Base-by-base conservation (phyloP, 1,140 invertebrate species). In the Zaprionus tsacasi region DNA sequence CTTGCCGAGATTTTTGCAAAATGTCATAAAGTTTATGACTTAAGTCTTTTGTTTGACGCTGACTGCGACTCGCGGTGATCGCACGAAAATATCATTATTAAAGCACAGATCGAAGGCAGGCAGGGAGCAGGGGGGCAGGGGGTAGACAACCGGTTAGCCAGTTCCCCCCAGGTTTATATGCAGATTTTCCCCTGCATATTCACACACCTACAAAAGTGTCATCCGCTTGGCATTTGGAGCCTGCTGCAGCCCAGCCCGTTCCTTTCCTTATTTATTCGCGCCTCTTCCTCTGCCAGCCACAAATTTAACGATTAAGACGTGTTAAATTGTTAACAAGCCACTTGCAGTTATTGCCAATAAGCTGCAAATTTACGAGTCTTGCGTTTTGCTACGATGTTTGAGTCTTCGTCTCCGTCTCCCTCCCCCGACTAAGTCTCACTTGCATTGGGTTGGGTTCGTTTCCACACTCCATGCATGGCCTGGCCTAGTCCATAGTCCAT, bases 281-380 rank as follows among this genome's bases (percentile, higher is more conserved):
- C 27, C 43, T 67, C 70, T 65, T 71, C 70, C 66, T 81, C 55
- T 63, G 30, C 65, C 68, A 75, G 71, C 74, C 79, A 92, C 91
- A 92, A 92, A 92, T 91, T 92, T 92, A 92, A 92, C 91, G 91
- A 92, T 92, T 91, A 92, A 92, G 91, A 92, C 83, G 91, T 92
- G 91, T 92, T 92, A 92, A 92, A 92, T 92, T 92, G 91, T 92
- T 92, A 92, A 92, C 91, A 92, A 92, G 91, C 91, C 91, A 91
- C 85, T 92, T 91, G 86, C 87, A 86, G 85, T 91, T 91, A 87
- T 91, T 90, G 90, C 81, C 88, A 91, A 91, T 91, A 91, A 91
- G 91, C 91, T 91, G 90, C 81, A 85, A 91, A 91, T 91, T 91
- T 91, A 91, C 79, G 90, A 89, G 86, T 77, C 79, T 87, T 82